These are phyloP conservation scores for Cacajao melanocephalus DNA, from an alignment of 2,797 vertebrate species.

Conservation along the genomic window DNA sequence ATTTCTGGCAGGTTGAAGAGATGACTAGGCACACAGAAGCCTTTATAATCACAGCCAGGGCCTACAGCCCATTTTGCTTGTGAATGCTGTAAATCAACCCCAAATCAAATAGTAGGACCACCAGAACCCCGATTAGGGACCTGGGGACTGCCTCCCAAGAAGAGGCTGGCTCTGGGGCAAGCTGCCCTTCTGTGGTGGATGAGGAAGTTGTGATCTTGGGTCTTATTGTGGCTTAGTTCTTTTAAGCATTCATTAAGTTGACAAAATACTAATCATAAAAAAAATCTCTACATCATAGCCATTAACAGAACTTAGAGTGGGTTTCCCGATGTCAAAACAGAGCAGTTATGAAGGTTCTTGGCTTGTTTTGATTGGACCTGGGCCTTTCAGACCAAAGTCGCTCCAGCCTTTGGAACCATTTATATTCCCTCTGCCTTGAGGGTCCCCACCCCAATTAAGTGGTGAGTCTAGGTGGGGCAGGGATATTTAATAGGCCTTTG, in stretches of 20 bases:
- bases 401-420: not conserved
- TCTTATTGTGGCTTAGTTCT: not conserved
- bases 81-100: not conserved
- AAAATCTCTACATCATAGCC: not conserved
- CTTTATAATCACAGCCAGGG: not conserved
- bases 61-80: not conserved
- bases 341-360: conserved; percentile 3
- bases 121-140: not conserved
- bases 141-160: not conserved
- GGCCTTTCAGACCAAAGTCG: conserved; percentile 34
- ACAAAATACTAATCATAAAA: not conserved
- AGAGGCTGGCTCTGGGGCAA: not conserved
- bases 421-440: conserved; percentile 36
- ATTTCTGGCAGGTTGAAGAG: not conserved
- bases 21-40: not conserved
- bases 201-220: not conserved
- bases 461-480: not conserved
- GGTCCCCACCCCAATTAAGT: conserved; percentile 33
- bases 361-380: conserved; percentile 61
- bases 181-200: not conserved
- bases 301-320: conserved; percentile 25
- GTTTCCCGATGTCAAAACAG: conserved; percentile 50
- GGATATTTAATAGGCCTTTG: conserved; percentile 42
- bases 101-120: not conserved
- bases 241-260: conserved; percentile 4